Conservation (phyloP, 2,888 invertebrate species). For the Dermolepida albohirtum region DNA sequence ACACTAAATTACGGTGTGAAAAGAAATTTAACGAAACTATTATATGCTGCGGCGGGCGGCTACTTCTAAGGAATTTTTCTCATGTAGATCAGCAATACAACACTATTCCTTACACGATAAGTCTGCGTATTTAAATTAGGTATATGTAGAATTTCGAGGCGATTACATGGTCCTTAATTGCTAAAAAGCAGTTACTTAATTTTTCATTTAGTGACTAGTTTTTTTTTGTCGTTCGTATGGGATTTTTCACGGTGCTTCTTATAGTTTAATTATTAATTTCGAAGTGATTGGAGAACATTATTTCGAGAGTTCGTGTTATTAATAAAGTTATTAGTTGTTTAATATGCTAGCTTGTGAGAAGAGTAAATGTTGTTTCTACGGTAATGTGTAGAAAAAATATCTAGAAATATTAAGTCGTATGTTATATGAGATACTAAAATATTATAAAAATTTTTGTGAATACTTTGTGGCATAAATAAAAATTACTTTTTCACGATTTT, state of each 20-base stretch:
- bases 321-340: slow-evolving; percentile 35
- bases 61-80: slow-evolving; percentile 34
- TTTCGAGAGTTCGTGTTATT: slow-evolving; percentile 8
- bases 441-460: too few species aligned
- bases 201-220: slow-evolving; percentile 27
- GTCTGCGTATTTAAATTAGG: slow-evolving; percentile 24
- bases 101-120: slow-evolving; percentile 5
- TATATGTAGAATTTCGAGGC: not conserved
- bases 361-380: not conserved
- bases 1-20: slow-evolving; percentile 25
- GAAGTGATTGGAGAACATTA: not conserved
- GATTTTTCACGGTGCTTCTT: slow-evolving; percentile 35
- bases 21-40: slow-evolving; percentile 32
- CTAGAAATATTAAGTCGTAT: too few species aligned
- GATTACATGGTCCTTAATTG: slow-evolving; percentile 21
- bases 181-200: slow-evolving; percentile 33
- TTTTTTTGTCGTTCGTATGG: slow-evolving; percentile 1
- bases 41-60: slow-evolving; percentile 17
- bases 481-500: too few species aligned
- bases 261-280: slow-evolving; percentile 13
- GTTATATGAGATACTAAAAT: too few species aligned
- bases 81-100: not conserved
- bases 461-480: too few species aligned
- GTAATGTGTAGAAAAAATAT: too few species aligned
- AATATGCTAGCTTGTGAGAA: slow-evolving; percentile 7